Base-by-base conservation (phyloP, 2,113 vertebrate species). In the Alectura lathami region DNA sequence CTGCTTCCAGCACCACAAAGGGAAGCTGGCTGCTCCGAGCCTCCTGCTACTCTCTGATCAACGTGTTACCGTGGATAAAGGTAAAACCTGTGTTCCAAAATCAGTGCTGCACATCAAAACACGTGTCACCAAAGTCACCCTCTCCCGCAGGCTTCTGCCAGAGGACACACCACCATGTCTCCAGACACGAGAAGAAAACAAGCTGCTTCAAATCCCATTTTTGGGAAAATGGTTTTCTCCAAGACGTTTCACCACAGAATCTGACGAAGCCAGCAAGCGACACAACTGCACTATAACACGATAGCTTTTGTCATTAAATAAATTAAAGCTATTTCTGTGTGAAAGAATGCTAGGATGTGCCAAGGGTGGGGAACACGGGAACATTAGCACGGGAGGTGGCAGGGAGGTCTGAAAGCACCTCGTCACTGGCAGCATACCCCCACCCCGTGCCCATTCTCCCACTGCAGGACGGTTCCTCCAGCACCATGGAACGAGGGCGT, bases 231-330 rank as follows among this genome's bases (percentile, higher is more conserved):
- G 0, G 13, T 62, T 70, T 90, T 83, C 72, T 90, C 80, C 13
- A 50, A 42, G 59, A 57, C 38, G 77, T 45, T 91, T 86, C 91
- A 59, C 82, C 78, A 91, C 53, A 75, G 63, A 92, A 68, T 38
- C 83, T 86, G 45, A 48, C 63, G 63, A 83, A 94, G 76, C 83
- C 68, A 57, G 69, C 86, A 13, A 96, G 53, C 43, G 85, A 88
- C 91, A 68, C 73, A 80, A 83, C 75, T 51, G 54, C 0, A 0
- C 79, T 86, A 50, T 75, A 90, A 91, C 73, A 17, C 9, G 60
- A 95, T 88, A 82, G 66, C 79, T 87, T 89, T 91, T 93, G 72
- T 91, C 85, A 74, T 89, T 92, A 85, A 95, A 95, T 54, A 87
- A 94, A 92, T 83, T 66, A 89, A 89, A 95, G 43, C 23, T 69